These are phyloP conservation scores for Mionectes macconnelli DNA, from an alignment of 2,113 vertebrate species.

Conservation along the genomic window DNA sequence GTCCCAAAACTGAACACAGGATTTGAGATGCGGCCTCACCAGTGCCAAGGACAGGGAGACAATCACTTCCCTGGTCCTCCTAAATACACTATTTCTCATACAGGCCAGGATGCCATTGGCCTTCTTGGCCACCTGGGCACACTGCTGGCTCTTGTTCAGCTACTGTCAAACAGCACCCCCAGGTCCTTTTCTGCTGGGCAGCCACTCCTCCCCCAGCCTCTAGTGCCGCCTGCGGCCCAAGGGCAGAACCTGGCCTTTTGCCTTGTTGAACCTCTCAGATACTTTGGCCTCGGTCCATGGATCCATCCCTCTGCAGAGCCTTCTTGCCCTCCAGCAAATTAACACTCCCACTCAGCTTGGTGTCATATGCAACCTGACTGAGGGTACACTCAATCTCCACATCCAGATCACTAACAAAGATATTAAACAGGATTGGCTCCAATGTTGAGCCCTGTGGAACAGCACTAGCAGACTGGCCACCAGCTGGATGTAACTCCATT, in stretches of 20 bases:
- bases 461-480: rapidly evolving
- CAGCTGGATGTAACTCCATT: neutral
- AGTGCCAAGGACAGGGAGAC: neutral
- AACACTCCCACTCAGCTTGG: neutral
- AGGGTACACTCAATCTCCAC: neutral
- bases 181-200: neutral
- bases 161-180: neutral
- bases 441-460: neutral
- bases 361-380: neutral
- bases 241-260: neutral
- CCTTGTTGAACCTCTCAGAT: neutral
- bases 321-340: neutral
- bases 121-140: neutral
- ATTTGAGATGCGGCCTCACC: rapidly evolving
- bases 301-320: neutral
- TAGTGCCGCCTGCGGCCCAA: rapidly evolving
- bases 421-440: neutral
- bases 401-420: neutral
- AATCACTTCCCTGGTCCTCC: neutral
- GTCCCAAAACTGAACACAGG: neutral
- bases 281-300: neutral
- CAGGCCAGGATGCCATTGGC: neutral
- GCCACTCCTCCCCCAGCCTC: neutral
- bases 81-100: neutral
- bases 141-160: neutral